Base-by-base conservation (phyloP, 2,113 vertebrate species). In the Helogale parvula region DNA sequence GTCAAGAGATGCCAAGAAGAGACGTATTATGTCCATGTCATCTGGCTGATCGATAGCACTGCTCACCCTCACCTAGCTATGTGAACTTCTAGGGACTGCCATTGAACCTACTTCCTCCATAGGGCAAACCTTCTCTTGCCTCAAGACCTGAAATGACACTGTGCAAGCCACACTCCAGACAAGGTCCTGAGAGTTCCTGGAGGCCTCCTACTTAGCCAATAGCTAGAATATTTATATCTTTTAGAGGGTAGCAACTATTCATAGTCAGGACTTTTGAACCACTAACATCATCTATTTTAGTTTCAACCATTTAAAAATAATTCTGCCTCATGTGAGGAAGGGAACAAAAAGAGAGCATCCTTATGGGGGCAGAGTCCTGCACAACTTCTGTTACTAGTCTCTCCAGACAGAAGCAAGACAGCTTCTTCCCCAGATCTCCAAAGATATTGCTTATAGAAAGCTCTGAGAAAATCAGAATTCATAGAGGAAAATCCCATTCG, bases 401-500 rank as follows among this genome's bases (percentile, higher is more conserved):
- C 7, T 3, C 7, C 27, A 82, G 45, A 68, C 31, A 6, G 54
- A 52, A 90, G 33, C 47, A 25, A 89, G 65, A 38, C 33, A 25
- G 54, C 54, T 77, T 69, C 69, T 82, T 88, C 35, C 52, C 80
- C 65, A 93, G 35, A 80, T 79, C 89, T 69, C 90, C 63, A 90
- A 87, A 93, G 85, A 81, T 74, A 85, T 2, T 93, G 47, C 35
- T 88, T 93, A 45, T 88, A 77, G 74, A 81, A 95, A 84, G 11
- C 83, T 38, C 82, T 69, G 77, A 96, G 80, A 82, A 97, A 96
- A 96, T 68, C 31, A 54, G 54, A 92, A 96, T 50, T 38, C 88
- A 87, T 41, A 68, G 94, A 97, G 92, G 96, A 88, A 98, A 98
- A 93, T 96, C 69, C 92, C 89, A 98, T 97, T 98, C 79, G 45